A percentile compares a stretch with the other conserved stretches of the same genome.
Evolutionary conservation across 2,888 invertebrate species (phyloP).

Genomic region (Euclidia mi): DNA sequence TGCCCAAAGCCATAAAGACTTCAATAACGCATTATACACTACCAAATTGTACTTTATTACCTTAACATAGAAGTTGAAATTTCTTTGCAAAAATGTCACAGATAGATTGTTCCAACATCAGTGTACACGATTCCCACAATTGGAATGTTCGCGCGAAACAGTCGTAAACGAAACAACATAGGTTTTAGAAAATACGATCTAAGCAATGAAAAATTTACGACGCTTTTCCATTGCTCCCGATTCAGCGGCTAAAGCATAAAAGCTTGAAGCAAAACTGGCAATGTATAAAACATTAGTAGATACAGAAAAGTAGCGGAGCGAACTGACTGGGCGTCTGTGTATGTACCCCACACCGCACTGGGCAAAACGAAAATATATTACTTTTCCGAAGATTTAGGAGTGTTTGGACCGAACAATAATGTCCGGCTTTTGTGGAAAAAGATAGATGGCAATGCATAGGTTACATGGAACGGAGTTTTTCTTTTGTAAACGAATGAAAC

Average conservation of each 20-base stretch:
- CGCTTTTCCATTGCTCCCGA: slow-evolving; percentile 71
- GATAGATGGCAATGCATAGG: slow-evolving; percentile 90
- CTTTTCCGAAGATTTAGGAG: slow-evolving; percentile 90
- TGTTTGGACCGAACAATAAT: slow-evolving; percentile 91
- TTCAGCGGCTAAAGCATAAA: slow-evolving; percentile 57
- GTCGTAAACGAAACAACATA: slow-evolving; percentile 73
- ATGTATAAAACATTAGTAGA: slow-evolving; percentile 88
- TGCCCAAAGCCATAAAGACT: slow-evolving; percentile 34
- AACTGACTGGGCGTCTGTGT: slow-evolving; percentile 60
- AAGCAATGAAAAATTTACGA: slow-evolving; percentile 68
- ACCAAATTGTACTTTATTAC: slow-evolving; percentile 41
- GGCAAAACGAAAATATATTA: slow-evolving; percentile 91
- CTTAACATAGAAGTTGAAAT: slow-evolving; percentile 26
- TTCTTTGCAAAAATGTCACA: slow-evolving; percentile 24
- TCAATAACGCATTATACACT: not conserved
- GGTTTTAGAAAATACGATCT: slow-evolving; percentile 74
- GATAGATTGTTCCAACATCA: slow-evolving; percentile 49
- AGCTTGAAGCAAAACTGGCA: slow-evolving; percentile 65
- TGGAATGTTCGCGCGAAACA: slow-evolving; percentile 69
- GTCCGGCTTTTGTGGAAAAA: slow-evolving; percentile 91
- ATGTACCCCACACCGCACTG: slow-evolving; percentile 85
- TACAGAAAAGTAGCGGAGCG: slow-evolving; percentile 83
- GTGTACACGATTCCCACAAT: slow-evolving; percentile 65
- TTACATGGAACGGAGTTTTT: slow-evolving; percentile 87
- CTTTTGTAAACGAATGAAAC: slow-evolving; percentile 88